A percentile compares a stretch with the other conserved stretches of the same genome.
phyloP scores from a whole-genome alignment of 2,888 invertebrate genomes.

The Ashinkailepas kermadecensis region DNA sequence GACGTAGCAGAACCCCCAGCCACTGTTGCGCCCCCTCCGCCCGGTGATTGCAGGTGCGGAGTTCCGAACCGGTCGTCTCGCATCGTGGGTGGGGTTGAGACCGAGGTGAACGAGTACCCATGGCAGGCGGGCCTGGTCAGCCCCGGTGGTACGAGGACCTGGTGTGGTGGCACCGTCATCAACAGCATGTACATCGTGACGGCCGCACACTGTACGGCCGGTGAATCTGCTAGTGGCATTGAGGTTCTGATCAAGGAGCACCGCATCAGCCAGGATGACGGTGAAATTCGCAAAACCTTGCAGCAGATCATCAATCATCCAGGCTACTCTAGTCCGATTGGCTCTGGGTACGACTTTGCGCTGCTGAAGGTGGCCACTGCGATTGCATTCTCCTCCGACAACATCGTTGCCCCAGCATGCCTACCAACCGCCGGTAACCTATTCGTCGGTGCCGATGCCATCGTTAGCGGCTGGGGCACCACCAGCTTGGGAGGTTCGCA shows the following conservation, averaged over 20 bases:
- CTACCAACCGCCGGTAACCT: slow-evolving; percentile 16
- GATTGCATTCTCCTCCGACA: slow-evolving; percentile 18
- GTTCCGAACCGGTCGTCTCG: neutral
- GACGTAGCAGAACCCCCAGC: neutral
- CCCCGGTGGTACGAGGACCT: neutral
- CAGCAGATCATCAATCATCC: neutral
- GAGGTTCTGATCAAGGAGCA: slow-evolving; percentile 19
- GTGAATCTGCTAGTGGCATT: neutral
- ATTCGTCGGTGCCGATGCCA: slow-evolving; percentile 19
- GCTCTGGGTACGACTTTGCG: slow-evolving; percentile 24
- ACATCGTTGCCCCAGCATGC: slow-evolving; percentile 25
- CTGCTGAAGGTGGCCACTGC: slow-evolving; percentile 23
- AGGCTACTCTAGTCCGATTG: neutral
- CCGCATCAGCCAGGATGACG: neutral
- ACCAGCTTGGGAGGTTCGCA: slow-evolving; percentile 12
- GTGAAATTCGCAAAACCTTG: neutral
- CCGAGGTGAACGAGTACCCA: neutral
- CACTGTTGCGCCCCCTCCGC: neutral
- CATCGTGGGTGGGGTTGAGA: slow-evolving; percentile 2
- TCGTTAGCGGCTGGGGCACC: slow-evolving; percentile 25
- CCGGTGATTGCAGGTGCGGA: neutral
- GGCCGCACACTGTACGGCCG: slow-evolving; percentile 15
- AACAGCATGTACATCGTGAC: slow-evolving; percentile 15
- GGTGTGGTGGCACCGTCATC: slow-evolving; percentile 17
- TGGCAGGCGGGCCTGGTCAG: slow-evolving; percentile 13